Evolutionary conservation across 2,113 vertebrate genomes (phyloP), one percentile per base, ranked within the genome.

Genomic region (Pachypanchax playfairii): DNA sequence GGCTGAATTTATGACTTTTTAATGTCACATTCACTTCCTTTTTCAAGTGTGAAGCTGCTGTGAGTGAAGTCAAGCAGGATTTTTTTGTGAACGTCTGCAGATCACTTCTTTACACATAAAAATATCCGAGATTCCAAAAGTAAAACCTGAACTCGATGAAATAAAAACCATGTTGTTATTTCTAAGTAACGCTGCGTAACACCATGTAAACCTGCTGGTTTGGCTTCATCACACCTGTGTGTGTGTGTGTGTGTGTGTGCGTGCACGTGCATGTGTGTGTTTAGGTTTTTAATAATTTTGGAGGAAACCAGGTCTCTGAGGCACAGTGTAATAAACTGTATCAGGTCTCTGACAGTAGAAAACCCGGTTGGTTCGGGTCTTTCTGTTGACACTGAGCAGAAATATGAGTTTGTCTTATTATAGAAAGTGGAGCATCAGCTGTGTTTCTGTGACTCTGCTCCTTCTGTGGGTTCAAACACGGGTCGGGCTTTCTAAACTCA

Each of bases 401-500:
- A 36, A 44, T n/a, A 8, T 35, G 10, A 35, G 20, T n/a, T n/a
- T 44, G 51, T 39, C 39, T 35, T 46, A 20, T 25, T 46, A 38
- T n/a, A 38, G 21, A 41, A 56, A 48, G 24, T 50, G 9, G 43
- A 44, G 17, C 17, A 15, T 41, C 48, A 21, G 44, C 26, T 11
- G 21, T 48, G 66, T 33, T 42, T 1, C n/a, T 17, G 43, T 20
- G 43, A 13, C 54, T 17, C 53, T 17, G 52, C 26, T n/a, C 10
- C 24, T 14, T 26, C 4, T 28, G 46, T 33, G 36, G 39, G 71
- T 69, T 79, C 68, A 51, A 0, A 20, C 15, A 4, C 24, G 59
- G 73, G 44, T 69, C 53, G 57, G 20, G 20, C 22, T 28, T 12
- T 57, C 41, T 60, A 1, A 20, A 31, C n/a, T 21, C 44, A 60